Evolutionary conservation across 2,797 vertebrate genomes (phyloP), one percentile per base, ranked within the genome.

Genomic region (Rachycentron canadum): DNA sequence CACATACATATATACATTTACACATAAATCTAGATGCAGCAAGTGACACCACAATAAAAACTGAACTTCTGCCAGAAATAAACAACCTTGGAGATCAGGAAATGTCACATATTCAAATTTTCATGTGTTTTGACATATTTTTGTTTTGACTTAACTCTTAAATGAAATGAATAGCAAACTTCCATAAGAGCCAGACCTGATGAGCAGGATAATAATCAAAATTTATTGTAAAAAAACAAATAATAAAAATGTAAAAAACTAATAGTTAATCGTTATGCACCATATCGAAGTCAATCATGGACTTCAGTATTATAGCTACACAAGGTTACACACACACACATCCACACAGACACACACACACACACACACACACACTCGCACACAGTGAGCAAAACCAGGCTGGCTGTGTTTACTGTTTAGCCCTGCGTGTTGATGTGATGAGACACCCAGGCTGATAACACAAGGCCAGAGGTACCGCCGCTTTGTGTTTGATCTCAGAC

Each of bases 401-500:
- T 83, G 85, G 70, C 83, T 91, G 86, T 95, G 92, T 94, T 94
- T 94, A 90, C 90, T 93, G 91, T 94, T 94, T 91, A 83, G 83
- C 83, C 79, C 86, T 88, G 84, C 55, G 82, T 89, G 91, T 89
- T 92, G 89, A 92, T 89, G 88, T 90, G 93, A 94, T 89, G 88
- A 90, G 93, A 94, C 93, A 94, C 91, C 85, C 89, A 84, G 86
- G 86, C 89, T 92, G 92, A 94, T 92, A 93, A 89, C 86, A 66
- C 85, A 62, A 70, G 90, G 85, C 88, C 91, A 89, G 90, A 88
- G 87, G 89, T 88, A 82, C 75, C n/a, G 81, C 62, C 69, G 73
- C 82, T 78, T 72, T 25, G 58, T 88, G 92, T 95, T 95, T 95
- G 93, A 95, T 94, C 91, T 95, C 86, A 80, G 76, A 80, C 80